Conservation (phyloP, 2,797 vertebrate species). For the Percopsis omiscomaycus region DNA sequence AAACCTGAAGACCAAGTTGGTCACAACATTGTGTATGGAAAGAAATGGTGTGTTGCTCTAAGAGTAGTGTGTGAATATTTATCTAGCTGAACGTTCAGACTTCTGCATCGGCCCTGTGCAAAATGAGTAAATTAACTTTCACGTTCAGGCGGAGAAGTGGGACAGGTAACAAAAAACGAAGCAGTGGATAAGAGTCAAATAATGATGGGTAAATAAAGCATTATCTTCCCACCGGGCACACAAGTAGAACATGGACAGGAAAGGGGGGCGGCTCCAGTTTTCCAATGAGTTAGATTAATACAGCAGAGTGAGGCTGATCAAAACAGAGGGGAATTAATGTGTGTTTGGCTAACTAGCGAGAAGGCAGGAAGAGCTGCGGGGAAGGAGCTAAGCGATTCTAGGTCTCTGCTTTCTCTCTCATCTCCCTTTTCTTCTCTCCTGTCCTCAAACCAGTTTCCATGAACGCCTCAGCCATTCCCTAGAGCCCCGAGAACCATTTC, state of each 20-base stretch:
- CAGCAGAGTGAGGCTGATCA: neutral
- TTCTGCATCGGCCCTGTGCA: neutral
- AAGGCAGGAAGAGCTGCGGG: constrained; percentile 17
- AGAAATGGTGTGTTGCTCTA: no score
- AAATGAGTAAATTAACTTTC: neutral
- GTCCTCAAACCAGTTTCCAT: constrained; percentile 72
- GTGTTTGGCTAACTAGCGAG: constrained; percentile 11
- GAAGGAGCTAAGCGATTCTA: constrained; percentile 26
- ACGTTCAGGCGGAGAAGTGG: no score
- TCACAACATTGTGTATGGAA: no score
- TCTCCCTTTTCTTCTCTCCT: constrained; percentile 48
- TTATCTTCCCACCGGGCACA: neutral
- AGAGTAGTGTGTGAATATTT: no score
- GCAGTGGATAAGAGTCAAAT: neutral
- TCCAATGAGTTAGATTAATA: constrained; percentile 8
- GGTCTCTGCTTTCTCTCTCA: constrained; percentile 42
- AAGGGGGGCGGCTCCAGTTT: neutral
- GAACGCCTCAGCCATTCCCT: constrained; percentile 56
- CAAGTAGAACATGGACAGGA: neutral
- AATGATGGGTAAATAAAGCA: constrained; percentile 1
- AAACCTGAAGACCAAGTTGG: no score
- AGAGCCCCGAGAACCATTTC: constrained; percentile 66
- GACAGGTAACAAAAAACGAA: no score
- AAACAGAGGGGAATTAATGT: neutral
- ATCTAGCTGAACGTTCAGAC: no score